Conservation (phyloP, 2,797 vertebrate species). For the Sitta carolinensis region DNA sequence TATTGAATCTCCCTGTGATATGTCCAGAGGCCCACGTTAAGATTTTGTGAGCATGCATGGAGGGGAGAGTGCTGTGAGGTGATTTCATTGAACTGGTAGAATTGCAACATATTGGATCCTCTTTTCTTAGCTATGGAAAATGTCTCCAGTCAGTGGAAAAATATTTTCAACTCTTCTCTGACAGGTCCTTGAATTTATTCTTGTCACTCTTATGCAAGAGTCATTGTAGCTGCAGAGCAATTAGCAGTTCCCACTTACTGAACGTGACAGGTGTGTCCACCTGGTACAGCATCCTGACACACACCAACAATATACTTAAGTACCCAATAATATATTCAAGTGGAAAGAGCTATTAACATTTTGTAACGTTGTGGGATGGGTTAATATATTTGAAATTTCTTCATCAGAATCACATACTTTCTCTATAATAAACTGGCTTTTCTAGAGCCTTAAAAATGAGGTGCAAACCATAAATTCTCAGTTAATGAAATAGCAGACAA, state of each 20-base stretch:
- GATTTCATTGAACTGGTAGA: background rate
- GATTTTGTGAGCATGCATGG: fast-evolving
- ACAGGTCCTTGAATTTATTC: background rate
- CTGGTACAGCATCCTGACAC: background rate
- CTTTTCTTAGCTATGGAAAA: background rate
- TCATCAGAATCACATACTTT: background rate
- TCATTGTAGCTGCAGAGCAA: background rate
- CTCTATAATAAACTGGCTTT: background rate
- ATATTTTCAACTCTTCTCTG: background rate
- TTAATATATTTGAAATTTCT: background rate
- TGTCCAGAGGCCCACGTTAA: background rate
- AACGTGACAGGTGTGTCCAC: background rate
- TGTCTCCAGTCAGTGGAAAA: background rate
- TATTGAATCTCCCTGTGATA: background rate
- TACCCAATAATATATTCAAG: background rate
- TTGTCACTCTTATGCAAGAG: background rate
- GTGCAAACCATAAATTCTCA: background rate
- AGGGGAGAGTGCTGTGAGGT: background rate
- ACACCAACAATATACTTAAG: background rate
- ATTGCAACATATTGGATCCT: background rate
- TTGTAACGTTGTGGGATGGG: background rate
- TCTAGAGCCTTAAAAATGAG: background rate
- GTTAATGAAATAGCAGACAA: background rate
- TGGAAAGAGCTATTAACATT: background rate
- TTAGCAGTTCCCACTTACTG: background rate